Base-by-base conservation (phyloP, 2,797 vertebrate species). In the Gymnopithys bicolor region DNA sequence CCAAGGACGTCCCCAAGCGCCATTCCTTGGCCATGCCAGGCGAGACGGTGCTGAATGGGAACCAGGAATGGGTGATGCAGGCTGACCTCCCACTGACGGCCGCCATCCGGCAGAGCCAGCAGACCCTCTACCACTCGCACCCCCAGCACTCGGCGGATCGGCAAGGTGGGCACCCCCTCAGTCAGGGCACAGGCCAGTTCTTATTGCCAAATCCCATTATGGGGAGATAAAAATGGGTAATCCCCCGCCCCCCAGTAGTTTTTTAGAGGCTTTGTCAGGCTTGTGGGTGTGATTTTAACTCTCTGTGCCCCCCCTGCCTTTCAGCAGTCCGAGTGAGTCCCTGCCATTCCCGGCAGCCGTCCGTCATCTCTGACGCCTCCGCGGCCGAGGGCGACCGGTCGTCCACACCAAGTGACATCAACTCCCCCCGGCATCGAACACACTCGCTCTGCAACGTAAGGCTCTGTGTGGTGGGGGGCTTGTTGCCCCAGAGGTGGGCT, bases 371-470 rank as follows among this genome's bases (percentile, higher is more conserved):
- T 1, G 99, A 99, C 2, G 99, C 99, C 9, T 99, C 99, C 0
- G 99, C 98, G 1, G 98, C 98, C 0, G 99, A 99, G 70, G 99
- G 99, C 0, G 99, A 99, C 97, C 98, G 99, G 52, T 99, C 99
- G 0, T 99, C 99, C 90, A 99, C 99, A 0, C 99, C 99, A 0
- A 99, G 99, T 3, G 99, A 99, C 98, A 99, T 99, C 98, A 99
- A 99, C 98, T 99, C 99, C 1, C 99, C 99, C 10, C 98, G 99
- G 81, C 99, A 99, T 96, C 98, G 99, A 98, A 99, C 99, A 2
- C 99, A 99, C 98, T 99, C 99, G 32, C 99, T 99, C 98, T 99
- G 99, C 98, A 99, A 99, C 92, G 99, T 99, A 98, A 99, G 99
- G 98, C 96, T 22, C 96, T 71, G 87, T 0, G 21, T 2, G n/a